Percentiles rank a stretch among this genome's conserved stretches.
Evolutionary conservation across 2,113 vertebrate genomes (phyloP).

Genomic region (Variabilichromis moorii): DNA sequence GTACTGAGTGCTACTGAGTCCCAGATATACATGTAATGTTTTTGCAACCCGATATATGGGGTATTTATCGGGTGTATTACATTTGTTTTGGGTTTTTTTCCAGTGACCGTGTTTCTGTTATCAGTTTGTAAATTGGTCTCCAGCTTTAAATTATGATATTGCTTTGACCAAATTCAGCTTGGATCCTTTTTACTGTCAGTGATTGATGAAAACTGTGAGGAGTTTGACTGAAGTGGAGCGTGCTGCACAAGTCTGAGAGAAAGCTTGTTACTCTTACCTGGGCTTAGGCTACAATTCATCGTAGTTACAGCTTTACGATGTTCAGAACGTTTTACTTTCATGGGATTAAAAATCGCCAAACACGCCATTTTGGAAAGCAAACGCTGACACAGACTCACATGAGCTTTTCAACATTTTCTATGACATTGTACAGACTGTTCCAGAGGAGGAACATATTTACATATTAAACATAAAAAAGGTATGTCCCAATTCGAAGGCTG

Average conservation of each 20-base stretch:
- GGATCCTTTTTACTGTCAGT: background rate
- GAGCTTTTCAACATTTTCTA: background rate
- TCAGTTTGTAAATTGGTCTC: background rate
- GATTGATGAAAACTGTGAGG: background rate
- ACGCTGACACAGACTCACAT: background rate
- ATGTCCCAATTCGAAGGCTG: background rate
- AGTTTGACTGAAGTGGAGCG: background rate
- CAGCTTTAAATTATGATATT: background rate
- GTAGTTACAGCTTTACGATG: accelerated
- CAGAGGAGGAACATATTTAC: background rate
- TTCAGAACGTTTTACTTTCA: background rate
- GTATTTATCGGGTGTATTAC: background rate
- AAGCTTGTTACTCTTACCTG: background rate
- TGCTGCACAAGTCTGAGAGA: background rate
- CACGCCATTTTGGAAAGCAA: background rate
- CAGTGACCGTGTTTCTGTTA: background rate
- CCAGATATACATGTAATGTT: background rate
- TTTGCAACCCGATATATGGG: background rate
- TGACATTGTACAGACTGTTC: background rate
- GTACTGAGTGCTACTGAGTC: background rate
- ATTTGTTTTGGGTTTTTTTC: accelerated
- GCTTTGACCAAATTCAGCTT: background rate
- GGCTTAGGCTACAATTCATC: accelerated
- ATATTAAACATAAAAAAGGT: background rate
- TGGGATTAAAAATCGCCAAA: background rate